Conservation (phyloP, 1,140 invertebrate genomes). For the Branchinecta lynchi region DNA sequence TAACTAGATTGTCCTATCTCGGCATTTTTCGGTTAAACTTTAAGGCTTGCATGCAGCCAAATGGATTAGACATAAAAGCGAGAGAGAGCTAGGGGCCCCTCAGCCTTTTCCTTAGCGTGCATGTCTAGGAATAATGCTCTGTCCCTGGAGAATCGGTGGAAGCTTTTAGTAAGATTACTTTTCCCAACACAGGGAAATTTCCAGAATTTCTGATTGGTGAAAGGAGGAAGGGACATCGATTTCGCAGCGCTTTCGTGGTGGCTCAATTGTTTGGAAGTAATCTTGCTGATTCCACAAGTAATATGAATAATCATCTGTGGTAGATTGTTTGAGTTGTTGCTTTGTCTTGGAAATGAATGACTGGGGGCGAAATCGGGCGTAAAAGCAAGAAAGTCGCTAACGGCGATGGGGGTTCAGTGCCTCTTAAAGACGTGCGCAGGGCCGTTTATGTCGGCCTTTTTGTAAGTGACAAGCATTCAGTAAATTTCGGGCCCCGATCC, state of each 20-base stretch:
- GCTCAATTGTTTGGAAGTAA: constrained; percentile 8
- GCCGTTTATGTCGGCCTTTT: too few relatives aligned
- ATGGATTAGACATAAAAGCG: too few relatives aligned
- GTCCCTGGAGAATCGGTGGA: background rate
- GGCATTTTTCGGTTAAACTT: too few relatives aligned
- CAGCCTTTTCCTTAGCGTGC: background rate
- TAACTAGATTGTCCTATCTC: too few relatives aligned
- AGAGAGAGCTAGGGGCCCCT: background rate
- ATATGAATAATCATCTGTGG: constrained; percentile 7
- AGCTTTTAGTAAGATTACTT: constrained; percentile 11
- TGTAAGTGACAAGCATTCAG: too few relatives aligned
- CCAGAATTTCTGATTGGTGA: background rate
- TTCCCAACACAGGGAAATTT: constrained; percentile 5
- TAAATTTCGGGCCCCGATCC: too few relatives aligned
- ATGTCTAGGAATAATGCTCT: background rate
- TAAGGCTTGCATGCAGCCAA: too few relatives aligned
- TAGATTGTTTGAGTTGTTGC: background rate
- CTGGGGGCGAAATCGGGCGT: too few relatives aligned
- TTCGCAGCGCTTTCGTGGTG: background rate
- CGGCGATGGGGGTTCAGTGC: too few relatives aligned
- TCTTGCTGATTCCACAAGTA: constrained; percentile 3
- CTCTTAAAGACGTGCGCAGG: too few relatives aligned
- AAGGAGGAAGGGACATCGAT: constrained; percentile 3
- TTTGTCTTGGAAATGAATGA: background rate
- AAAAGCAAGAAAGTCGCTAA: too few relatives aligned